Conservation (phyloP, 2,797 vertebrate genomes). For the Hippoglossus hippoglossus region DNA sequence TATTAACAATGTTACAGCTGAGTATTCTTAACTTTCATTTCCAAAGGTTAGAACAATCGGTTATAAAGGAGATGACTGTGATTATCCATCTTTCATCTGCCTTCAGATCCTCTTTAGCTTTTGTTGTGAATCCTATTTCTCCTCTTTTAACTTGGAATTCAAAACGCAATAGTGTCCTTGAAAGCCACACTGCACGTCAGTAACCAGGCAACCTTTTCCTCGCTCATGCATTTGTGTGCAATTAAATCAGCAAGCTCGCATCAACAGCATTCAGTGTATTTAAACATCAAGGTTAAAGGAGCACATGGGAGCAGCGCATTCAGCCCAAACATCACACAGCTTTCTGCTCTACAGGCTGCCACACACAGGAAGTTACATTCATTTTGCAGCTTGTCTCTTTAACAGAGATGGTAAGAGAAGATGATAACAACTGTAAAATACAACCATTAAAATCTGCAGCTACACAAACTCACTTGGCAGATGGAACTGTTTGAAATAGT, state of each 20-base stretch:
- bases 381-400: neutral
- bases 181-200: slow-evolving; percentile 65
- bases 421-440: neutral
- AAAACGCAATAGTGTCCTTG: slow-evolving; percentile 66
- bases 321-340: slow-evolving; percentile 26
- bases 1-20: neutral
- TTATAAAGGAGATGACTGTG: slow-evolving; percentile 21
- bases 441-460: neutral
- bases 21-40: slow-evolving; percentile 21
- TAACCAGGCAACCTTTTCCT: slow-evolving; percentile 74
- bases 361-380: slow-evolving; percentile 5
- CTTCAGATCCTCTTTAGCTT: slow-evolving; percentile 43
- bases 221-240: slow-evolving; percentile 54
- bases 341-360: slow-evolving; percentile 7
- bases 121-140: slow-evolving; percentile 47
- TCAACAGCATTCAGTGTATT: slow-evolving; percentile 49
- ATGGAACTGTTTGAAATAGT: neutral
- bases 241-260: slow-evolving; percentile 64
- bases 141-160: slow-evolving; percentile 63
- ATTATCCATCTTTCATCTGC: slow-evolving; percentile 50
- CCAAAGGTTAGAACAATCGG: slow-evolving; percentile 23
- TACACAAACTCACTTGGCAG: neutral
- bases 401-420: neutral
- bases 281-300: slow-evolving; percentile 47
- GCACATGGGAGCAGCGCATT: slow-evolving; percentile 28